A percentile compares a stretch with the other conserved stretches of the same genome.
Evolutionary conservation across 2,113 vertebrate genomes (phyloP).

Genomic region (Serilophus lunatus): DNA sequence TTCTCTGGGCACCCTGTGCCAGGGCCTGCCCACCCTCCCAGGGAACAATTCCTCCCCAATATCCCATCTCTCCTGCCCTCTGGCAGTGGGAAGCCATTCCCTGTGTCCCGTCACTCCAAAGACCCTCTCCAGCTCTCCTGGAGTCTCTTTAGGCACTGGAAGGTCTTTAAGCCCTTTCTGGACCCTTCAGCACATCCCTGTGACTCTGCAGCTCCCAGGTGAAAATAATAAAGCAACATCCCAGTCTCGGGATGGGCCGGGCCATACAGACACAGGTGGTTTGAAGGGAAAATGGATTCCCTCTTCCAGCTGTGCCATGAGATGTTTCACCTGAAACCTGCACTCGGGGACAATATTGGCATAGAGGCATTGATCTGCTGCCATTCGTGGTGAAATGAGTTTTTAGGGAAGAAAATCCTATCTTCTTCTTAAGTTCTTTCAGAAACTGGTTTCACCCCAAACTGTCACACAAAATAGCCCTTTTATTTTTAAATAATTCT

Average conservation of each 20-base stretch:
- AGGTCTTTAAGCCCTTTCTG: neutral
- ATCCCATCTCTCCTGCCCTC: too few relatives aligned
- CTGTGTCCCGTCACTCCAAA: too few relatives aligned
- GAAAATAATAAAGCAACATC: neutral
- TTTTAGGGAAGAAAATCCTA: neutral
- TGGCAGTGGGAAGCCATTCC: too few relatives aligned
- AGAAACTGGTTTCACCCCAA: neutral
- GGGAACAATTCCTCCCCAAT: too few relatives aligned
- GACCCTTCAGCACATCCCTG: neutral
- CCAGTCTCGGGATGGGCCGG: too few relatives aligned
- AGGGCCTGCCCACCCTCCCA: too few relatives aligned
- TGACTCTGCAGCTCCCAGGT: neutral
- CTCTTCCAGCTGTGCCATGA: fast-evolving
- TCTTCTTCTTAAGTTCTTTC: neutral
- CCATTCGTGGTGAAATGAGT: neutral
- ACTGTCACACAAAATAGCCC: neutral
- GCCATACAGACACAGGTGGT: fast-evolving
- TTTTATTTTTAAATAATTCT: neutral
- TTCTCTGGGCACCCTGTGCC: too few relatives aligned
- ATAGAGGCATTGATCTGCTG: neutral
- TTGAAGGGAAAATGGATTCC: too few relatives aligned
- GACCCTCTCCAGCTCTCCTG: neutral
- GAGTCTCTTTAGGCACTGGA: neutral
- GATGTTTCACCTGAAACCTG: neutral
- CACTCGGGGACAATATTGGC: fast-evolving